Evolutionary conservation across 2,797 vertebrate genomes (phyloP).

Genomic region (Danionella dracula): DNA sequence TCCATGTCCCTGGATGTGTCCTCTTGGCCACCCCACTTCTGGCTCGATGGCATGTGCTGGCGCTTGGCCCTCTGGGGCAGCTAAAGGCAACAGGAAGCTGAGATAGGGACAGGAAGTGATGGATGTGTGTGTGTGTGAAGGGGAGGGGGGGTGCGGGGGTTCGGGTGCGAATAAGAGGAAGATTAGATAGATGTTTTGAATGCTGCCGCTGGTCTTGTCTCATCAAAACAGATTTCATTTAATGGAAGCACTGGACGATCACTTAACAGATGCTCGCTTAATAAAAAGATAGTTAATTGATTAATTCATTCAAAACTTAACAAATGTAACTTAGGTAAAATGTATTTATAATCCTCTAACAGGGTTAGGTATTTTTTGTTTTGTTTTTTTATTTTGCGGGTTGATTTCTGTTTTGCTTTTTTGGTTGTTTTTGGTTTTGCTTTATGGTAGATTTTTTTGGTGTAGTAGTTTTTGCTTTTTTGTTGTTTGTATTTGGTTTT

Average conservation of each 20-base stretch:
- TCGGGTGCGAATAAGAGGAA: constrained; percentile 6
- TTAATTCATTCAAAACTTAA: not conserved
- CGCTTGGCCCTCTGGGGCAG: constrained; percentile 50
- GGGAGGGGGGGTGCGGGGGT: constrained; percentile 3
- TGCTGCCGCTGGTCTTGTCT: constrained; percentile 12
- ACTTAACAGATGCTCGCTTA: constrained; percentile 40
- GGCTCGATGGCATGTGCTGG: constrained; percentile 67
- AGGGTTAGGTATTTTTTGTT: too few species aligned
- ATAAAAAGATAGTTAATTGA: constrained; percentile 5
- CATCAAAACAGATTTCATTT: constrained; percentile 18
- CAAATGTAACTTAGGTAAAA: not conserved
- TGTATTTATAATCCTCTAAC: not conserved
- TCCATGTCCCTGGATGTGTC: constrained; percentile 35
- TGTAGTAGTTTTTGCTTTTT: too few species aligned
- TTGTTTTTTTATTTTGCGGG: too few species aligned
- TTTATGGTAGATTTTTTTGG: too few species aligned
- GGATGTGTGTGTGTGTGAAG: constrained; percentile 4
- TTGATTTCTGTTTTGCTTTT: too few species aligned
- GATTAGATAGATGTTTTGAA: constrained; percentile 3
- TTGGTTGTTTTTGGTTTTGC: too few species aligned
- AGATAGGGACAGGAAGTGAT: constrained; percentile 35
- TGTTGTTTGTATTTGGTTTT: too few species aligned
- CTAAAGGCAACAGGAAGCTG: constrained; percentile 34
- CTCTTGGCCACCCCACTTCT: constrained; percentile 13
- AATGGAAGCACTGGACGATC: constrained; percentile 37